These are phyloP conservation scores for Loxodonta africana DNA, from an alignment of 2,113 vertebrate genomes.

Conservation along the genomic window DNA sequence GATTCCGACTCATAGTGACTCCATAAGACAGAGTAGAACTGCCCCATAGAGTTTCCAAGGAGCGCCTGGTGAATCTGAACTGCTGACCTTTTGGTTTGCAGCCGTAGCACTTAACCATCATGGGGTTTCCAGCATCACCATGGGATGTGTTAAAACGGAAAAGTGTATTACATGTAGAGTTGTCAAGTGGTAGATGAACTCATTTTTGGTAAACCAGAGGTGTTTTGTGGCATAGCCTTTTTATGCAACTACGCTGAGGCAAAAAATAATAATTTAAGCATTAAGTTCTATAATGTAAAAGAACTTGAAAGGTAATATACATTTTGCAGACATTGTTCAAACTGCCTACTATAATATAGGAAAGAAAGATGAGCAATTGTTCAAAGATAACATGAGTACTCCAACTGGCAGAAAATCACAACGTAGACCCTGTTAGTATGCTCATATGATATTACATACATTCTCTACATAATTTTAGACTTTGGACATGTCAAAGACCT, in stretches of 20 bases:
- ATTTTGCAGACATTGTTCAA: background rate
- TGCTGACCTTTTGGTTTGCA: too few relatives aligned
- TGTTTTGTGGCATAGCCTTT: background rate
- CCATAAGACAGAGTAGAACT: too few relatives aligned
- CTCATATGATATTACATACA: background rate
- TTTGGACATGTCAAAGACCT: background rate
- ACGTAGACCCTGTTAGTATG: background rate
- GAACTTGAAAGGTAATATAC: slow-evolving; percentile 3
- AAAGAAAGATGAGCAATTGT: background rate
- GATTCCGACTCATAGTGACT: too few relatives aligned
- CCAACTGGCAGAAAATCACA: background rate
- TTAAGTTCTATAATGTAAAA: slow-evolving; percentile 26
- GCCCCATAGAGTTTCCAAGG: too few relatives aligned
- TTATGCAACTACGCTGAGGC: background rate
- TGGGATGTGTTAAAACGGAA: background rate
- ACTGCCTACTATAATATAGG: background rate
- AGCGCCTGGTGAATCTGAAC: too few relatives aligned
- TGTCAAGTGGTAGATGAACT: background rate
- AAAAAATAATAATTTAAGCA: slow-evolving; percentile 19
- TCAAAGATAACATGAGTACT: slow-evolving; percentile 14
- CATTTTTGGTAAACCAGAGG: background rate
- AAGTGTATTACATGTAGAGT: background rate
- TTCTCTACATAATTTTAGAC: background rate
- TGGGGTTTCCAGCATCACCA: background rate
- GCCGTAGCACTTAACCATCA: too few relatives aligned